Evolutionary conservation across 2,797 vertebrate species (phyloP), one percentile per base, ranked within the genome.

Genomic region (Rhinophrynus dorsalis): DNA sequence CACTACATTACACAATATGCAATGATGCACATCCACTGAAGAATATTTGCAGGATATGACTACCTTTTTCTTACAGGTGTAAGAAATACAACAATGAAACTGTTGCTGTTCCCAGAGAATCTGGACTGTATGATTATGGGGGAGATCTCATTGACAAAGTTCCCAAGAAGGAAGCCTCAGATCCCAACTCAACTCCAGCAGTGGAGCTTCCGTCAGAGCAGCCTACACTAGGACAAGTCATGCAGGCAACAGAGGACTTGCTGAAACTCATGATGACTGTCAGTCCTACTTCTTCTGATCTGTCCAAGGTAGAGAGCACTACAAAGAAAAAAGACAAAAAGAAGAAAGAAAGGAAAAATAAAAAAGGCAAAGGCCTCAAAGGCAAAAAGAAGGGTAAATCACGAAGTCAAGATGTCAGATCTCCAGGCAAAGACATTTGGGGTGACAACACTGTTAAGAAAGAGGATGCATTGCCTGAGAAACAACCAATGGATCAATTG

Each of bases 81-180:
- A 93, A 88, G 80, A 83, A 74, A 2, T 96, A 95, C 24, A 91
- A 92, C 72, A 92, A 84, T n/a, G 59, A 92, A 47, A 90, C 91
- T 0, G 18, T 95, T 1, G 94, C 96, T 0, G 90, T 94, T 74
- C 70, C 90, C 21, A 85, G 64, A 75, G 89, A 95, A 24, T 93
- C 95, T 0, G 80, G 91, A 66, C 87, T 93, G 0, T 96, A 95
- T 0, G 92, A 95, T 54, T 96, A 90, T 0, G 92, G 92, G 0
- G 91, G 91, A 24, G 89, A 91, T 3, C 78, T 92, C 56, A 94
- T 97, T 0, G 92, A 97, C 26, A 73, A 85, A 68, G 84, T 86
- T 3, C 84, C 92, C 0, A 79, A 74, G 0, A 75, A 61, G 0
- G 12, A 1, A 12, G 76, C 68, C 3, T 55, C 71, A 1, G 56